phyloP scores from a whole-genome alignment of 1,140 invertebrate species.

The Heliconius himera region DNA sequence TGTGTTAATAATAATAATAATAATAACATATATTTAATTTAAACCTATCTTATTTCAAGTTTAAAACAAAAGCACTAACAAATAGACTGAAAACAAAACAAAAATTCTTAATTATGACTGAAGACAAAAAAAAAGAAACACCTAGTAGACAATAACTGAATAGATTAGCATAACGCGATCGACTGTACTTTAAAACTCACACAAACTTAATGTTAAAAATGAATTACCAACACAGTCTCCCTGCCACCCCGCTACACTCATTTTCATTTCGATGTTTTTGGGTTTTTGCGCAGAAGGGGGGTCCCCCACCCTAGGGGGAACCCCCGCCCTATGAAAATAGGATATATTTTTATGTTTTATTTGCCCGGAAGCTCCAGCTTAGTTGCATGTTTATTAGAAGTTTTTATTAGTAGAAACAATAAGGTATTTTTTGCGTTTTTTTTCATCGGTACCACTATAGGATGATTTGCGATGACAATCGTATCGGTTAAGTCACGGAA shows the following conservation, averaged over 20 bases:
- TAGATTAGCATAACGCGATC: conserved; percentile 58
- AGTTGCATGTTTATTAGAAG: conserved; percentile 81
- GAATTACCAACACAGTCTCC: conserved; percentile 78
- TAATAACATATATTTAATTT: not conserved
- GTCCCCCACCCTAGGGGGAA: conserved; percentile 46
- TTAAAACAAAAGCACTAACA: not conserved
- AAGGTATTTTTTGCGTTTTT: conserved; percentile 56
- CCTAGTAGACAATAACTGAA: conserved; percentile 26
- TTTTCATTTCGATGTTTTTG: conserved; percentile 82
- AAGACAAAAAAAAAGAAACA: conserved; percentile 9
- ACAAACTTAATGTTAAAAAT: conserved; percentile 81
- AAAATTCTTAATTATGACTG: not conserved
- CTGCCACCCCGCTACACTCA: conserved; percentile 73
- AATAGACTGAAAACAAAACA: not conserved
- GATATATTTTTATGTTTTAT: conserved; percentile 82
- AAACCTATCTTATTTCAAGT: not conserved
- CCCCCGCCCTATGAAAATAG: conserved; percentile 80
- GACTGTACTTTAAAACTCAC: conserved; percentile 81
- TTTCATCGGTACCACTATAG: conserved; percentile 41
- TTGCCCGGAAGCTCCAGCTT: conserved; percentile 78
- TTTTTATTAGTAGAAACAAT: conserved; percentile 81
- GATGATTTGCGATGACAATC: conserved; percentile 65
- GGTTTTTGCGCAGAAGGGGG: conserved; percentile 78
- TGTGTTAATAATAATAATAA: not conserved
- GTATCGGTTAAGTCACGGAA: conserved; percentile 62